Percentiles rank a stretch among this genome's conserved stretches.
phyloP scores from a whole-genome alignment of 2,113 vertebrate genomes.

The Turnix velox region DNA sequence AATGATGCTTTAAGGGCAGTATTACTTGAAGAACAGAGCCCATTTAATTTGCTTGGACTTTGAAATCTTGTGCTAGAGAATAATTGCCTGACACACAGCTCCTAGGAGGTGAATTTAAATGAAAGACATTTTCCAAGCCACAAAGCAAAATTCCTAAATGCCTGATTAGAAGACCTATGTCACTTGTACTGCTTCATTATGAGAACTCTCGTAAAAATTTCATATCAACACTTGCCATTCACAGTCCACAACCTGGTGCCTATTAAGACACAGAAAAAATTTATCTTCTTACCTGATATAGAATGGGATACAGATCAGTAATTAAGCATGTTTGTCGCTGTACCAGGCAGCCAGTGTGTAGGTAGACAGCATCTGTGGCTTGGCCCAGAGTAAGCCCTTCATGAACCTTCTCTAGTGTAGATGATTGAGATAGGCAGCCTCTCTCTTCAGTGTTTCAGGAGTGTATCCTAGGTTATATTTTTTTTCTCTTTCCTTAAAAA shows the following conservation, averaged over 20 bases:
- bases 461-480: neutral
- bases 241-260: neutral
- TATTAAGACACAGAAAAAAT: neutral
- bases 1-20: constrained; percentile 37
- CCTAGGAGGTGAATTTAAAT: constrained; percentile 68
- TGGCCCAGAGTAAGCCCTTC: neutral
- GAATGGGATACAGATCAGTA: neutral
- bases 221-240: constrained; percentile 51
- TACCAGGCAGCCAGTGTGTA: neutral
- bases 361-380: neutral
- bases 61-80: constrained; percentile 60
- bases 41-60: constrained; percentile 63
- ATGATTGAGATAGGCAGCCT: neutral
- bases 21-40: constrained; percentile 48
- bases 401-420: neutral
- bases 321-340: neutral
- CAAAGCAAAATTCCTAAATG: constrained; percentile 70
- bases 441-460: neutral
- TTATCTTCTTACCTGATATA: neutral
- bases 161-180: constrained; percentile 67
- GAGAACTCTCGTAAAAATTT: constrained; percentile 60
- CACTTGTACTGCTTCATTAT: constrained; percentile 56
- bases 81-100: constrained; percentile 65
- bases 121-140: constrained; percentile 63
- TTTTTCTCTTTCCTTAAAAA: neutral